These are phyloP conservation scores for Chrysolina oricalcia DNA, from an alignment of 2,888 invertebrate genomes.

Conservation along the genomic window DNA sequence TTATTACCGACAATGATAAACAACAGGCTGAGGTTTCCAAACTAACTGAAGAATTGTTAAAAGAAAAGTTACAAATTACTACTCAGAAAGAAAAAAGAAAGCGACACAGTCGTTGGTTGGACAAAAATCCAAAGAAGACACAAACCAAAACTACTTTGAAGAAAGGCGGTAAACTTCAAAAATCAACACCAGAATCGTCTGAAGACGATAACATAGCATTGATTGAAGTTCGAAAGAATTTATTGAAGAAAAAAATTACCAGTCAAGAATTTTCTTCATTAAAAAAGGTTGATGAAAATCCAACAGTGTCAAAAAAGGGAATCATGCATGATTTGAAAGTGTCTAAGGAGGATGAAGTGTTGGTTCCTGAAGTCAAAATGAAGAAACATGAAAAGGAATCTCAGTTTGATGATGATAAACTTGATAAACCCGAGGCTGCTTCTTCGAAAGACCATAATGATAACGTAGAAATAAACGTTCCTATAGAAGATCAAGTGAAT, in stretches of 20 bases:
- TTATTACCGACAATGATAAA: neutral
- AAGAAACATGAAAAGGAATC: neutral
- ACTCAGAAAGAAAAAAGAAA: neutral
- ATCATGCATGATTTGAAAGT: neutral
- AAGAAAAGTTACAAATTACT: neutral
- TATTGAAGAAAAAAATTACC: neutral
- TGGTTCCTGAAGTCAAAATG: neutral
- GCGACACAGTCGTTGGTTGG: neutral
- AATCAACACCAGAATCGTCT: neutral
- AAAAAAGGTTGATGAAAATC: neutral
- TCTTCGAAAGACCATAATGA: neutral
- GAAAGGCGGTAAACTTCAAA: neutral
- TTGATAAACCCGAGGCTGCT: neutral
- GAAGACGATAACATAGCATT: neutral
- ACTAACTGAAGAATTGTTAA: neutral
- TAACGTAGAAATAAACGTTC: neutral
- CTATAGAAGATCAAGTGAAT: neutral
- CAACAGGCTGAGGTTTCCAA: neutral
- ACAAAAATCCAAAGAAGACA: neutral
- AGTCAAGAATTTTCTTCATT: neutral
- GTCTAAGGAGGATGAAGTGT: neutral
- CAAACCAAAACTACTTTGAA: neutral
- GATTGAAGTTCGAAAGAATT: neutral
- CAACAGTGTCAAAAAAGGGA: neutral
- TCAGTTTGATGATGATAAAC: neutral